Base-by-base conservation (phyloP, 2,888 invertebrate species). In the Mesorhabditis belari region DNA sequence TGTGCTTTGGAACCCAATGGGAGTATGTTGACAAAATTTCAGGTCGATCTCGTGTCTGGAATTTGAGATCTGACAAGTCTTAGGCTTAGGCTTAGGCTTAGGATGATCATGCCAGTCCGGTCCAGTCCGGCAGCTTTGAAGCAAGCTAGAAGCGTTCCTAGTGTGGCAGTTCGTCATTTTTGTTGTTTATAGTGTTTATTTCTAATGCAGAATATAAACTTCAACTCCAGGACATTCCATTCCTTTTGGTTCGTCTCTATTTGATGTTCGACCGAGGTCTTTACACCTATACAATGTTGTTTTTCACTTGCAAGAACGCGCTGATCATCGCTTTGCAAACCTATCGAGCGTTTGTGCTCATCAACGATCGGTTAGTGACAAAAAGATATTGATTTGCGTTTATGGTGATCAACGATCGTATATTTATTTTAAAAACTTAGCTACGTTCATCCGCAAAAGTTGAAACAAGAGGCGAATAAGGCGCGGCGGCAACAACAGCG, bases 271-370 rank as follows among this genome's bases (percentile, higher is more conserved):
- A 91, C 76, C 92, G 90, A 82, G 87, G 88, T 69, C 90, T 93
- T 28, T 88, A 92, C 70, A 92, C 90, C 76, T 92, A 94, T 79
- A 92, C 92, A 88, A 93, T 93, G 81, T 90, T 93, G 64, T 94
- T 94, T 84, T 94, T 94, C 83, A 92, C 92, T 0, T 92, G 91
- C 83, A 90, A 91, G 83, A 91, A 90, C 77, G 89, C 89, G 0
- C 83, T 91, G 81, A 92, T 94, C 9, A 92, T 93, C 64, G 82
- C 91, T 0, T 85, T 94, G 0, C 79, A 79, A 56, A 76, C 76
- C 17, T 79, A 80, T 61, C 62, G 69, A 66, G 68, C 9, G 54
- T 49, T 62, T 55, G 61, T 67, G 6, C 35, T 74, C 23, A 55
- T 76, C 58, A 73, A 73, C 59, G 75, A 75, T 19, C n/a, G 26